A percentile compares a stretch with the other conserved stretches of the same genome.
These are phyloP conservation scores for Amblyopsis rosae DNA, from an alignment of 2,113 vertebrate species.

Conservation along the genomic window DNA sequence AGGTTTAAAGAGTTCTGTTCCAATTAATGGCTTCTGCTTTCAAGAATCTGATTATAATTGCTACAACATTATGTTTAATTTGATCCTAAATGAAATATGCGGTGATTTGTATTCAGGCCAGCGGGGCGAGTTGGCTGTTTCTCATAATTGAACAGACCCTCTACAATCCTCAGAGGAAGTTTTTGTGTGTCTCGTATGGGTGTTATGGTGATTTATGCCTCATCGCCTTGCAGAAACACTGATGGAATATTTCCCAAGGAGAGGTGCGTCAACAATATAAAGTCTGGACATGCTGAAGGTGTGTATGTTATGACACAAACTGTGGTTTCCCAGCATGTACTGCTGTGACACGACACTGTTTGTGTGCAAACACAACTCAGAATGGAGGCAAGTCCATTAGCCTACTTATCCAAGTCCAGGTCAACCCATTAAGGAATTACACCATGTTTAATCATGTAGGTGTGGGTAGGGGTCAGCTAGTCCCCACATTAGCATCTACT, in stretches of 20 bases:
- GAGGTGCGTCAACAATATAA: neutral
- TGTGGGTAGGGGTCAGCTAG: conserved; percentile 2
- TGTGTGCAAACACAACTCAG: conserved; percentile 25
- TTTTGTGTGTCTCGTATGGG: neutral
- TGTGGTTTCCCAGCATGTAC: neutral
- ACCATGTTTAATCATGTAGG: conserved; percentile 1
- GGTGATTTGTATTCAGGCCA: conserved; percentile 9
- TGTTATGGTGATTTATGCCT: conserved; percentile 1
- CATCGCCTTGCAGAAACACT: neutral
- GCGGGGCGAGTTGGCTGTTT: neutral
- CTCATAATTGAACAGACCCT: neutral
- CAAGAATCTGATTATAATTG: neutral
- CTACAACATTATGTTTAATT: neutral
- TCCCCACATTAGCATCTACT: neutral
- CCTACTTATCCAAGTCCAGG: conserved; percentile 11
- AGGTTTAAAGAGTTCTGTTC: too few species aligned
- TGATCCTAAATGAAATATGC: neutral
- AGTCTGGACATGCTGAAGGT: neutral
- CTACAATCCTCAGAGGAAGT: neutral
- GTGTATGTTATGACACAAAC: neutral
- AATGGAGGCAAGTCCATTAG: conserved; percentile 11
- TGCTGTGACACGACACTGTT: neutral
- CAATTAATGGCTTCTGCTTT: neutral
- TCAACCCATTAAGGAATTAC: neutral
- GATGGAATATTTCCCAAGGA: neutral